Conservation (phyloP, 2,113 vertebrate genomes). For the Otus sunia region DNA sequence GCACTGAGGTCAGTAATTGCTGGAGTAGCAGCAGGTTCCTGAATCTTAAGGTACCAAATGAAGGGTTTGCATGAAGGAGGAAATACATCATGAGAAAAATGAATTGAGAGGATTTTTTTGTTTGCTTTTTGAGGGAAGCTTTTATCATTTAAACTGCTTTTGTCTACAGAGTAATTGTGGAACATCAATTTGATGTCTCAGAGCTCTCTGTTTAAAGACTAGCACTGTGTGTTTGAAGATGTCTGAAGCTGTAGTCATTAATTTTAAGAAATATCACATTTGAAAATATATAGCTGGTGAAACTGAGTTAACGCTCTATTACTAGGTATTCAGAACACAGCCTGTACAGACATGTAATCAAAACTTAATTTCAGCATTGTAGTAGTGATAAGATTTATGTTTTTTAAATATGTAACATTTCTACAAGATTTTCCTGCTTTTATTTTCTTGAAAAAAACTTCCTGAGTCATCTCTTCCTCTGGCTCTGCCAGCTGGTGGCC, state of each 20-base stretch:
- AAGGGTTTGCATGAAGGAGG: neutral
- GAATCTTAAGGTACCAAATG: neutral
- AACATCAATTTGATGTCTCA: neutral
- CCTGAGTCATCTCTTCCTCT: neutral
- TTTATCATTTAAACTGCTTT: neutral
- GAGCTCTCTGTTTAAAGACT: neutral
- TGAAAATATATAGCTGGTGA: neutral
- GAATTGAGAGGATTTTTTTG: neutral
- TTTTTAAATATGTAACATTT: neutral
- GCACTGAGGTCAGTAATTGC: conserved; percentile 52
- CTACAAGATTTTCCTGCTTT: neutral
- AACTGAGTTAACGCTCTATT: neutral
- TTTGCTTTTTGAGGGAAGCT: neutral
- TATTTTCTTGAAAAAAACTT: neutral
- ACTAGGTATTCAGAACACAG: neutral
- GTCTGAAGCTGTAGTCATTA: neutral
- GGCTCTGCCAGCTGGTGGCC: neutral
- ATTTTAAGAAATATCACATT: neutral
- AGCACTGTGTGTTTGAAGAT: neutral
- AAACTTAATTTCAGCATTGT: neutral
- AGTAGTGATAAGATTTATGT: neutral
- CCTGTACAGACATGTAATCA: neutral
- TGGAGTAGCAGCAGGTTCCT: conserved; percentile 40
- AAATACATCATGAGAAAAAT: conserved; percentile 12
- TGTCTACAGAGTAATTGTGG: neutral